A percentile compares a stretch with the other conserved stretches of the same genome.
Evolutionary conservation across 2,888 invertebrate genomes (phyloP).

Genomic region (Orthosia cruda): DNA sequence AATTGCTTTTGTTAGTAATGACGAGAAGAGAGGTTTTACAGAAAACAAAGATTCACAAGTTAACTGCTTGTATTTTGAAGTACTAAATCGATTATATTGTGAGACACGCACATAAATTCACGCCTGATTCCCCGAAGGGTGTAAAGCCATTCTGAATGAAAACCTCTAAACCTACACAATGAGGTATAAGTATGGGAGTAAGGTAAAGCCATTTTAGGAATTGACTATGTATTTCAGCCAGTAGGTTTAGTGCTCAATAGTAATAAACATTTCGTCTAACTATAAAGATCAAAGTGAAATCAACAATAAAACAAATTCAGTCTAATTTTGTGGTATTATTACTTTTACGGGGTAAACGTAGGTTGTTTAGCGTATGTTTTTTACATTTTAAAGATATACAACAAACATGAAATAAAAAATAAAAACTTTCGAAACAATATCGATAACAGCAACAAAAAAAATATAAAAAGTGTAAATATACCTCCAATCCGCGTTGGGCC

Average conservation of each 20-base stretch:
- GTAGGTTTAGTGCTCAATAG: constrained; percentile 15
- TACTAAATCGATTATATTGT: not conserved
- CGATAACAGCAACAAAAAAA: too few relatives aligned
- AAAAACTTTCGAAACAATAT: too few relatives aligned
- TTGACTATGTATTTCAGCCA: not conserved
- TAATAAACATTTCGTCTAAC: constrained; percentile 19
- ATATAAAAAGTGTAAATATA: too few relatives aligned
- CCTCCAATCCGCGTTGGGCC: too few relatives aligned
- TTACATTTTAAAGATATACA: too few relatives aligned
- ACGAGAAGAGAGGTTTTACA: not conserved
- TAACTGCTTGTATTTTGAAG: not conserved
- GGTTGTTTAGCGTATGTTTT: too few relatives aligned
- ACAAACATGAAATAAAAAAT: too few relatives aligned
- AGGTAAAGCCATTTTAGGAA: not conserved
- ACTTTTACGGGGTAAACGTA: not conserved
- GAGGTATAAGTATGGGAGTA: not conserved
- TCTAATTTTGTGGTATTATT: not conserved
- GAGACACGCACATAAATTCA: not conserved
- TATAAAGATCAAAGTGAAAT: constrained; percentile 27
- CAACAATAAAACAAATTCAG: constrained; percentile 23
- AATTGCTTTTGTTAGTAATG: constrained; percentile 6
- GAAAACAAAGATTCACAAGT: not conserved
- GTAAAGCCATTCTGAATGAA: not conserved
- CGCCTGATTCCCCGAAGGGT: not conserved
- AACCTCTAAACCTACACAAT: not conserved